Conservation (phyloP, 2,113 vertebrate genomes). For the Forbesichthys papilliferus region DNA sequence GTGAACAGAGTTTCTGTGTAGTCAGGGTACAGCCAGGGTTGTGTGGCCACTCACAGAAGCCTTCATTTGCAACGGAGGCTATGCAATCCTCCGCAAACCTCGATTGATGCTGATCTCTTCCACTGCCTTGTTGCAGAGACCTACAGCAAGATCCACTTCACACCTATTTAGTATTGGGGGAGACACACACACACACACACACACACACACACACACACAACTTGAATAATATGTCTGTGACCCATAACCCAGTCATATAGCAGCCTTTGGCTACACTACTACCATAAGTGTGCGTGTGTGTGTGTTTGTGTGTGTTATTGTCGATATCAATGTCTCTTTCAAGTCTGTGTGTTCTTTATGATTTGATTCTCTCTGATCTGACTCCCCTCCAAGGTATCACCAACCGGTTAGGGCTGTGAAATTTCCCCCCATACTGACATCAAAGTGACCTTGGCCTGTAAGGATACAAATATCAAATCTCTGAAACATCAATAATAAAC, state of each 20-base stretch:
- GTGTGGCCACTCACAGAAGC: slow-evolving; percentile 12
- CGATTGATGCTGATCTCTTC: not conserved
- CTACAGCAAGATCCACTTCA: not conserved
- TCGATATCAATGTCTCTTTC: not conserved
- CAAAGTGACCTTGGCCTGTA: slow-evolving; percentile 14
- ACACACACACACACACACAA: not conserved
- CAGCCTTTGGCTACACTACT: not conserved
- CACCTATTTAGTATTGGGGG: not conserved
- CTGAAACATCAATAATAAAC: not conserved
- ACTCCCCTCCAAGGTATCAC: not conserved
- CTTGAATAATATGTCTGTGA: not conserved
- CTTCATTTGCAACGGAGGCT: slow-evolving; percentile 20
- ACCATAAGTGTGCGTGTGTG: not conserved
- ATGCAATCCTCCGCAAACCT: too few relatives aligned
- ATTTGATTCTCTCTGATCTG: slow-evolving; percentile 4
- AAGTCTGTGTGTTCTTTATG: not conserved
- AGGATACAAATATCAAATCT: not conserved
- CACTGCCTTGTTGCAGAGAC: not conserved
- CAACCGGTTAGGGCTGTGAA: not conserved
- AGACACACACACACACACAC: not conserved
- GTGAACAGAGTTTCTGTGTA: too few relatives aligned
- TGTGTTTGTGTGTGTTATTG: not conserved
- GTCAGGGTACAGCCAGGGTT: not conserved
- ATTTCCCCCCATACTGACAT: slow-evolving; percentile 17
- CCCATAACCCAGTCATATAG: not conserved